Evolutionary conservation across 2,888 invertebrate species (phyloP).

Genomic region (Crossocerus cetratus): DNA sequence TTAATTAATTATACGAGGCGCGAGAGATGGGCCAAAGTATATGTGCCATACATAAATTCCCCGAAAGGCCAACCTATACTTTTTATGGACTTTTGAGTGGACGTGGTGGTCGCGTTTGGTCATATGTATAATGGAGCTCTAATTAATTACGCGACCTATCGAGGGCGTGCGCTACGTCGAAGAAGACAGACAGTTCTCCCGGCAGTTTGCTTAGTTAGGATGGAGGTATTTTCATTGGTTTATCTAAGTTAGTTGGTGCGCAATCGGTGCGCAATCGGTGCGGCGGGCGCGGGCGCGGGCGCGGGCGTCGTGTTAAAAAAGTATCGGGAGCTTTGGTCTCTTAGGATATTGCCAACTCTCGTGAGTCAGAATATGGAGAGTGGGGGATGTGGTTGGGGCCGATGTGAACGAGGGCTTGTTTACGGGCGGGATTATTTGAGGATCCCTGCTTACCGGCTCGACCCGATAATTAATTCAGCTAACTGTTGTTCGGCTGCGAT

Average conservation of each 20-base stretch:
- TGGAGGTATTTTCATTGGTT: constrained; percentile 30
- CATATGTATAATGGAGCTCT: constrained; percentile 19
- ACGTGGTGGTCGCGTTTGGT: neutral
- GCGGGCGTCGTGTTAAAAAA: neutral
- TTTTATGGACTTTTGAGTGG: neutral
- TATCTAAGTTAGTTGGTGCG: too few relatives aligned
- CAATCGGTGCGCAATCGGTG: too few relatives aligned
- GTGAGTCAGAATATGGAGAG: too few relatives aligned
- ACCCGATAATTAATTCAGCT: neutral
- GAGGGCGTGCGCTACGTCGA: neutral
- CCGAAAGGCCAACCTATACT: too few relatives aligned
- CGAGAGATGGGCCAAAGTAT: too few relatives aligned
- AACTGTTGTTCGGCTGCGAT: neutral
- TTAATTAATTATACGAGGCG: too few relatives aligned
- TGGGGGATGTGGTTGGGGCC: neutral
- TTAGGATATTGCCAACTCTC: too few relatives aligned
- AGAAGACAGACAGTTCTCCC: neutral
- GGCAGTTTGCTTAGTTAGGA: constrained; percentile 4
- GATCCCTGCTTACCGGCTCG: neutral
- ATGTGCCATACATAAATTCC: too few relatives aligned
- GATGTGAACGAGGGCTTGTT: neutral
- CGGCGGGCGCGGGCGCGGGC: neutral
- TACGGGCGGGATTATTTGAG: neutral
- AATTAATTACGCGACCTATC: constrained; percentile 25
- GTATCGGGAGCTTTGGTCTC: too few relatives aligned